These are phyloP conservation scores for Paramacrobiotus metropolitanus DNA, from an alignment of 1,140 invertebrate genomes.

Conservation along the genomic window DNA sequence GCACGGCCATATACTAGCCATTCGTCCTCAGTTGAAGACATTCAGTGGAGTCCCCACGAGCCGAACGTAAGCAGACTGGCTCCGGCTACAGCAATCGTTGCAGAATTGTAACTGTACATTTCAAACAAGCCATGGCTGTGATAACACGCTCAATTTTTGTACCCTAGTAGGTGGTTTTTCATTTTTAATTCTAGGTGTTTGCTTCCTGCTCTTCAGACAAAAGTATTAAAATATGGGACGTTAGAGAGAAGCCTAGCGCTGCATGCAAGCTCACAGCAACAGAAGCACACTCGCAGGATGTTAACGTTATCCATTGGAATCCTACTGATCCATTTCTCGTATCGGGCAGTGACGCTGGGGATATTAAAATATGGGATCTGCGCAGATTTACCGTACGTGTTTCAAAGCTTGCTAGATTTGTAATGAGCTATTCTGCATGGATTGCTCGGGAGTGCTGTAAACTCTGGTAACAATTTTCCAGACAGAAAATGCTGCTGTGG, in stretches of 20 bases:
- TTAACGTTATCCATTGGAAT: constrained; percentile 98
- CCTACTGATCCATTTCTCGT: constrained; percentile 62
- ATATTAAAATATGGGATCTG: constrained; percentile 82
- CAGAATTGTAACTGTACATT: too few species aligned
- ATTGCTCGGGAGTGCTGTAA: too few species aligned
- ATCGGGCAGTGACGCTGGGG: constrained; percentile 84
- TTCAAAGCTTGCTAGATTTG: neutral
- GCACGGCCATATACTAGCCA: constrained; percentile 64
- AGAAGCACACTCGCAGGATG: constrained; percentile 66
- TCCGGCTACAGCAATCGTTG: too few species aligned
- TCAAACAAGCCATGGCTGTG: too few species aligned
- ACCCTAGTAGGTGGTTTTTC: constrained; percentile 7
- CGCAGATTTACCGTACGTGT: constrained; percentile 44
- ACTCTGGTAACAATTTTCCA: too few species aligned
- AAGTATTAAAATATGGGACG: constrained; percentile 42
- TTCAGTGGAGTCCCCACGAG: constrained; percentile 97
- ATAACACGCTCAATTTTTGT: too few species aligned
- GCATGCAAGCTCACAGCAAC: constrained; percentile 72
- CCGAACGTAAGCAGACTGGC: constrained; percentile 39
- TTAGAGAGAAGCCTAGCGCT: constrained; percentile 49
- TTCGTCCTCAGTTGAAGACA: constrained; percentile 77
- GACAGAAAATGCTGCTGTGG: constrained; percentile 39
- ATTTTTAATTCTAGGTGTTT: constrained; percentile 31
- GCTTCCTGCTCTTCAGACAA: constrained; percentile 86
- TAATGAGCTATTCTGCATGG: too few species aligned